Evolutionary conservation across 35 echinoderm and acorn worm genomes (phyloP), one percentile per base, ranked within the genome.

Genomic region (Apostichopus californicus): DNA sequence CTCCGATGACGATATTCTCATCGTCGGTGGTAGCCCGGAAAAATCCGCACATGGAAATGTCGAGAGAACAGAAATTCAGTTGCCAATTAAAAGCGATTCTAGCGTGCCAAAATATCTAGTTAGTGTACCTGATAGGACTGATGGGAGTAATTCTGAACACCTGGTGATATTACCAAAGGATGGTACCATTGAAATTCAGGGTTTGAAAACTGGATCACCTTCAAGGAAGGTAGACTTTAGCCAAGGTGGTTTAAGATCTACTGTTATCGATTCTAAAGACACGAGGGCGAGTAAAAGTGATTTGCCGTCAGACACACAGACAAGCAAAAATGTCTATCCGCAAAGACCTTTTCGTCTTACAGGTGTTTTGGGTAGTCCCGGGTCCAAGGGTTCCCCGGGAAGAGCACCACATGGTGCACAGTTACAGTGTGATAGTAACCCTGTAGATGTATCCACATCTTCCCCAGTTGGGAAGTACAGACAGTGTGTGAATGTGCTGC

Each of bases 261-360:
- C 86, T 13, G 23, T n/a, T 8, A 12, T 55, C 5, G 57, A 89
- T 54, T 14, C 64, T 53, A 24, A 61, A 89, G 68, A 72, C 8
- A 8, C 20, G 0, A 89, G 25, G 64, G 8, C 57, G 17, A 54
- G 57, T 66, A 89, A 55, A 72, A 54, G 12, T n/a, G 86, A 89
- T 4, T 65, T 64, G 52, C 24, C 58, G n/a, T 18, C 23, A 5
- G 86, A 89, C 21, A 4, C 57, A 72, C 71, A 46, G 24, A 22
- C 18, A 0, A 72, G 20, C 52, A 89, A 89, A 73, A 7, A 18
- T 15, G 63, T 89, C 60, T 89, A 89, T 55, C 79, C 93, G 17
- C 90, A 86, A 61, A 87, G 90, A 58, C 92, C 94, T 78, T 95
- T 95, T 61, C 91, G 91, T 46, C 90, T 95, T 8, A 95, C 94